Percentiles rank a stretch among this genome's conserved stretches.
These are phyloP conservation scores for Trachelus tabidus DNA, from an alignment of 2,888 invertebrate species.

Conservation along the genomic window DNA sequence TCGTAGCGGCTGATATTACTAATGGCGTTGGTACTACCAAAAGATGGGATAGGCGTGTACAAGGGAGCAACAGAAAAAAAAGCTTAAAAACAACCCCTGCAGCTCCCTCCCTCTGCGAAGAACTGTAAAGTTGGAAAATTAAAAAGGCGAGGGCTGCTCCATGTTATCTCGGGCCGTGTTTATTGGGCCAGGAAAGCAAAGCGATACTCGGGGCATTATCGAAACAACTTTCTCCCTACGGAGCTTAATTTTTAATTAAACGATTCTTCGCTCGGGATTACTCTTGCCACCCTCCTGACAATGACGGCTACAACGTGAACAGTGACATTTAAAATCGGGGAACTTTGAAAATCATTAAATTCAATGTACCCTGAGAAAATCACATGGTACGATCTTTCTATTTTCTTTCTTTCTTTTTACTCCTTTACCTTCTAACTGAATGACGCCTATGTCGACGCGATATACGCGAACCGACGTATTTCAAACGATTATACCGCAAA, in stretches of 20 bases:
- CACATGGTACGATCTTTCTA: background rate
- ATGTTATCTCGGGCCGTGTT: slow-evolving; percentile 18
- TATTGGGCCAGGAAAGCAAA: slow-evolving; percentile 10
- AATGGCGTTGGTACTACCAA: background rate
- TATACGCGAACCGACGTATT: slow-evolving; percentile 22
- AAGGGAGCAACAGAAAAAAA: background rate
- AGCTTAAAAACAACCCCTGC: slow-evolving; percentile 13
- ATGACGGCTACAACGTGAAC: background rate
- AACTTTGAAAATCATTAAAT: background rate
- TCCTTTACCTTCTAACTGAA: background rate
- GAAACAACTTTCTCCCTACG: background rate
- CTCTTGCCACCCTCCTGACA: slow-evolving; percentile 19
- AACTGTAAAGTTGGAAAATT: slow-evolving; percentile 37
- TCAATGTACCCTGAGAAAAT: background rate
- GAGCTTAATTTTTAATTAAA: slow-evolving; percentile 6
- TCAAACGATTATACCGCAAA: slow-evolving; percentile 46
- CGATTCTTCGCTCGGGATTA: background rate
- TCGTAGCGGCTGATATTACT: background rate
- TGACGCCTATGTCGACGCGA: background rate
- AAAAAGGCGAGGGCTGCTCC: slow-evolving; percentile 32
- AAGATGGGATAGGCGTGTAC: background rate
- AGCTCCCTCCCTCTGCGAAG: slow-evolving; percentile 8
- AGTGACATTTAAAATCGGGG: background rate
- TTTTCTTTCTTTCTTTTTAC: background rate
- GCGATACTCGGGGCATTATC: background rate